Base-by-base conservation (phyloP, 2,888 invertebrate species). In the Loripinus fragilis region DNA sequence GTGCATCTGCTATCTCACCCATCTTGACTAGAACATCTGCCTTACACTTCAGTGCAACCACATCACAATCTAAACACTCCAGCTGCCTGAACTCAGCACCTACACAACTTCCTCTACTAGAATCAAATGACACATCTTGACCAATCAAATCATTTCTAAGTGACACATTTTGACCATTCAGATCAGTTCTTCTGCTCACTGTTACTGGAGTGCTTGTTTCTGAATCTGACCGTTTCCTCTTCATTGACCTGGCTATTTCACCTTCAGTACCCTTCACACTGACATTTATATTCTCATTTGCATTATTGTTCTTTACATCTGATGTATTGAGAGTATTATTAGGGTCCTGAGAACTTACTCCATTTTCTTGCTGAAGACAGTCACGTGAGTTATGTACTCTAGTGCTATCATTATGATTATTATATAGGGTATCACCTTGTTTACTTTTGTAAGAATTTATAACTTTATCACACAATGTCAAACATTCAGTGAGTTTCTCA, bases 391-490 rank as follows among this genome's bases (percentile, higher is more conserved):
- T 28, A n/a, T n/a, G n/a, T n/a, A 23, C 71, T 0, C 12, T 38
- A 38, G n/a, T n/a, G n/a, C 38, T 25, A 55, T 38, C n/a, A 41
- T 64, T 5, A 50, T n/a, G 48, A 69, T 68, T 12, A 30, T 28
- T 12, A 60, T 33, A 15, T 17, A n/a, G 55, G 48, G 8, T 25
- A 52, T 28, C 67, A 50, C 25, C 60, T 8, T 38, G 5, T 38
- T 38, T 38, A 38, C 38, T 71, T 60, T 81, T 78, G 45, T 77
- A 78, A 78, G 80, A 78, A 52, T 71, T 52, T 25, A 86, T 71
- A 0, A 85, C 74, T 55, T 71, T 66, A 42, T 86, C 83, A 82
- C 86, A 88, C 5, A 87, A 68, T n/a, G 45, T 55, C 23, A 85
- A 30, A 76, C 86, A 87, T 8, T 86, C 83, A 20, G 76, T 55